Conservation (phyloP, 1,140 invertebrate species). For the Eueides isabella region DNA sequence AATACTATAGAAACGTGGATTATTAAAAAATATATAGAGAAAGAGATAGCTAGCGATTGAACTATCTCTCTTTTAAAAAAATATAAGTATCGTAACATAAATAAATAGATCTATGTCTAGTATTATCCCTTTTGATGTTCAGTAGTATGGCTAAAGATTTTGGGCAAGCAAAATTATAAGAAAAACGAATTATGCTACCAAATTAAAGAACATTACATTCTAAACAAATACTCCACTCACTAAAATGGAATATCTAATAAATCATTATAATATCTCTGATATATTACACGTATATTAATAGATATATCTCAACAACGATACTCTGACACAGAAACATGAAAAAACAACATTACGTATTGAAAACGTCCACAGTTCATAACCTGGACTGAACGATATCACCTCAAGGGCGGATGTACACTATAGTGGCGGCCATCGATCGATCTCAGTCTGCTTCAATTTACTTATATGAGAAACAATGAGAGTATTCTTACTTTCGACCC, state of each 20-base stretch:
- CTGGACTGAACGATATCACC: constrained; percentile 26
- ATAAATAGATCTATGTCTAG: not conserved
- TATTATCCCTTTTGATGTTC: constrained; percentile 20
- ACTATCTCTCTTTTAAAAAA: not conserved
- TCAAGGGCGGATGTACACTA: too few relatives aligned
- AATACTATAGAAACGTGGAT: constrained; percentile 8
- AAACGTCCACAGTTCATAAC: constrained; percentile 53
- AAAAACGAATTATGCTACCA: constrained; percentile 8
- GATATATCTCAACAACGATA: constrained; percentile 65
- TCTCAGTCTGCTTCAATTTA: too few relatives aligned
- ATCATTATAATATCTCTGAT: constrained; percentile 60
- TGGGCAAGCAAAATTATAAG: constrained; percentile 11
- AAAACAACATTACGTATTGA: constrained; percentile 58
- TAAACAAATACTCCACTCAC: constrained; percentile 5
- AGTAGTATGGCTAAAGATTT: constrained; percentile 15
- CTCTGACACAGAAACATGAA: constrained; percentile 63
- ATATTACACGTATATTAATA: constrained; percentile 65
- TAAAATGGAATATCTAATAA: constrained; percentile 13
- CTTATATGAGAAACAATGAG: too few relatives aligned
- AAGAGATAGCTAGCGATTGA: not conserved
- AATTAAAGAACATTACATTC: constrained; percentile 8
- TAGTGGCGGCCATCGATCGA: too few relatives aligned
- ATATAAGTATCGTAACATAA: not conserved
- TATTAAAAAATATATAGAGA: not conserved
- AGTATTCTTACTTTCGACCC: too few relatives aligned